Evolutionary conservation across 2,113 vertebrate species (phyloP).

Genomic region (Ailuropoda melanoleuca): DNA sequence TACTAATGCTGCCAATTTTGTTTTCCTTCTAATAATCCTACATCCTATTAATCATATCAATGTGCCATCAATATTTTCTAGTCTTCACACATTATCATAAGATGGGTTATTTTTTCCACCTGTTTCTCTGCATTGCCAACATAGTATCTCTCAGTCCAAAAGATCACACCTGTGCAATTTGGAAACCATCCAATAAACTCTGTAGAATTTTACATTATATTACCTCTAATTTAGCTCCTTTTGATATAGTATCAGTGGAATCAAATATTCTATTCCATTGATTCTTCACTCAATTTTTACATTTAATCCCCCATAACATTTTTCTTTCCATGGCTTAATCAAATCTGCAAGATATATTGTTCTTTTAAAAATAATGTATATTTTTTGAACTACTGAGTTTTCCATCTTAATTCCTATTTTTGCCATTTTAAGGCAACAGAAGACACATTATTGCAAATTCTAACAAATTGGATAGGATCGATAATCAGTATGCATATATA

Average conservation of each 20-base stretch:
- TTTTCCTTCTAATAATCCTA: slow-evolving; percentile 69
- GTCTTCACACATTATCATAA: slow-evolving; percentile 71
- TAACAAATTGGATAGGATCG: not conserved
- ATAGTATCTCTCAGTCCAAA: slow-evolving; percentile 62
- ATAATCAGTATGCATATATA: not conserved
- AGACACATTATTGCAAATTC: not conserved
- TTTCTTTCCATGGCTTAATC: not conserved
- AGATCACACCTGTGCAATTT: slow-evolving; percentile 77
- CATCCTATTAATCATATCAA: slow-evolving; percentile 71
- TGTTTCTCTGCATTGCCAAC: slow-evolving; percentile 66
- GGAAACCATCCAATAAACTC: slow-evolving; percentile 65
- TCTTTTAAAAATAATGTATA: slow-evolving; percentile 38
- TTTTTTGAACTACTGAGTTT: not conserved
- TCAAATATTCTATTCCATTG: not conserved
- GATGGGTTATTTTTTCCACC: slow-evolving; percentile 71
- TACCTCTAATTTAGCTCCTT: slow-evolving; percentile 54
- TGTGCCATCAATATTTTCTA: slow-evolving; percentile 75
- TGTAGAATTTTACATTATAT: slow-evolving; percentile 64
- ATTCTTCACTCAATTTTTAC: slow-evolving; percentile 32
- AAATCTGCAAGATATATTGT: not conserved
- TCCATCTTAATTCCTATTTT: not conserved
- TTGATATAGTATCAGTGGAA: slow-evolving; percentile 23
- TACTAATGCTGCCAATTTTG: slow-evolving; percentile 60
- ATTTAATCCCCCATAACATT: not conserved
- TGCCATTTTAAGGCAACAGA: slow-evolving; percentile 3